Base-by-base conservation (phyloP, 1,140 invertebrate species). In the Solenopsis invicta region DNA sequence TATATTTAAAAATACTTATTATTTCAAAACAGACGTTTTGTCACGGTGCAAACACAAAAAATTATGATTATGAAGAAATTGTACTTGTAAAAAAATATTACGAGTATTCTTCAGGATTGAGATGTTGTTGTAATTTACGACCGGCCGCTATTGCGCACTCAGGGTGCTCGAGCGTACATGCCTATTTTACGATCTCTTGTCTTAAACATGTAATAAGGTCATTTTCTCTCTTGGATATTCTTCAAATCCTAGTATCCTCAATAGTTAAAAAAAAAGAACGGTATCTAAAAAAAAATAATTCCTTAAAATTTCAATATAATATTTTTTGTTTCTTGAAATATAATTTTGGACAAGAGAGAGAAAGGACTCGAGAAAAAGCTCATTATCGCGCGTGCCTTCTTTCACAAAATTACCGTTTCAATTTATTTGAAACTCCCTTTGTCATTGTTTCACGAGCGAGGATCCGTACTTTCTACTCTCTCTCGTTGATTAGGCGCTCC, bases 401-500 rank as follows among this genome's bases (percentile, higher is more conserved):
- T 61, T 48, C 12, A 6, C 61, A 16, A 29, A 34, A 61, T 74
- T 45, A 41, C 16, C 37, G 34, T 50, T 67, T 80, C 8, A 69
- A 48, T 8, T 29, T 48, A 48, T 21, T 69, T 69, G 59, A 18
- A 18, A 48, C 24, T 72, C 37, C 3, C 21, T 61, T 74, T 82
- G 12, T n/a, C 18, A 59, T 34, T 6, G 50, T 81, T 71, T 45
- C 29, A 56, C 50, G 16, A 48, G 21, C 1, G 4, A 48, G 21
- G 13, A 84, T 18, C n/a, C n/a, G 8, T 37, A 61, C 80, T 84
- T 84, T 62, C 69, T 80, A 80, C 24, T 84, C 80, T 61, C 67
- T 54, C 54, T 61, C 12, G 54, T 82, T 84, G 54, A 84, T 84
- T 84, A 84, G 78, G 12, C 66, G 9, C 41, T 75, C 29, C 45